A percentile compares a stretch with the other conserved stretches of the same genome.
Conservation (phyloP, 2,113 vertebrate genomes). For the Vidua macroura region DNA sequence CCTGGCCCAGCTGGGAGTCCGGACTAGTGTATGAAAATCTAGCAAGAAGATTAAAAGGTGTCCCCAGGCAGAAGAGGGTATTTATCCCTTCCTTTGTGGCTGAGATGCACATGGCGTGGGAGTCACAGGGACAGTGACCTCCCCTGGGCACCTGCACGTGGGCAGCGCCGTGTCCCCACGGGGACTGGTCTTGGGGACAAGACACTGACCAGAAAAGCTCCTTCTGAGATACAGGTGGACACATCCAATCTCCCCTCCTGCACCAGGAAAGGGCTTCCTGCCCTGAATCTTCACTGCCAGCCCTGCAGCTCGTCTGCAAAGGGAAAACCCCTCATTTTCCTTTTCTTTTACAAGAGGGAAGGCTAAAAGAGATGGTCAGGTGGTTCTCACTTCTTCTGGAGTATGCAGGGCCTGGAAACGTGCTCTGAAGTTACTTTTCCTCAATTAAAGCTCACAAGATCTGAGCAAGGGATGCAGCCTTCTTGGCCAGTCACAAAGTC, state of each 20-base stretch:
- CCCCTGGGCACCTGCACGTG: constrained; percentile 11
- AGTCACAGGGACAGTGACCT: neutral
- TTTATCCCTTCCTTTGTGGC: constrained; percentile 40
- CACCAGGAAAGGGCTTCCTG: neutral
- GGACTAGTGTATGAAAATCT: constrained; percentile 21
- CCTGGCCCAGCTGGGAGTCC: neutral
- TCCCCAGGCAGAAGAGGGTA: constrained; percentile 39
- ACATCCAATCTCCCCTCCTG: fast-evolving
- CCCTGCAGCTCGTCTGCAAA: neutral
- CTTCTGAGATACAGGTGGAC: neutral
- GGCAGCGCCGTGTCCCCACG: fast-evolving
- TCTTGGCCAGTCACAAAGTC: neutral
- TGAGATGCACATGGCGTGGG: neutral
- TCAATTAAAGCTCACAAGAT: neutral
- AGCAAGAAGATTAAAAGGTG: constrained; percentile 68
- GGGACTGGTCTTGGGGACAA: neutral
- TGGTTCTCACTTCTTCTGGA: neutral
- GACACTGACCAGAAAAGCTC: neutral
- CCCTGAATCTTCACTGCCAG: neutral
- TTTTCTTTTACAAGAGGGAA: neutral
- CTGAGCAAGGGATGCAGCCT: neutral
- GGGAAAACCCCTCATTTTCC: neutral
- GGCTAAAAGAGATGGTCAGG: neutral
- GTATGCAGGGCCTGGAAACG: neutral
- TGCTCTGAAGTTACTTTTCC: neutral